phyloP scores from a whole-genome alignment of 2,888 invertebrate species.

The Campopleginae sp. region DNA sequence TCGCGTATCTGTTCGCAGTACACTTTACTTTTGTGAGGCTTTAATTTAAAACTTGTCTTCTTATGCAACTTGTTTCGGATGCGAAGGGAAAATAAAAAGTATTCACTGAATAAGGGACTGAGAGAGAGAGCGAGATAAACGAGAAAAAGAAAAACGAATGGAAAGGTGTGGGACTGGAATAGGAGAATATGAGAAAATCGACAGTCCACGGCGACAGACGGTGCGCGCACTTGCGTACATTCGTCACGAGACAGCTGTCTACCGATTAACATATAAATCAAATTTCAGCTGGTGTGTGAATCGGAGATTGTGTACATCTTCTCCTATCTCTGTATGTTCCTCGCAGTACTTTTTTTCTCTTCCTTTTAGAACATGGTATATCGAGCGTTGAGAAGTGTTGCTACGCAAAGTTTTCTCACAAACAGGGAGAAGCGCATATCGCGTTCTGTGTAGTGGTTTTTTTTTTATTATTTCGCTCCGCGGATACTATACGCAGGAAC shows the following conservation, averaged over 20 bases:
- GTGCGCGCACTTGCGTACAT: conserved; percentile 74
- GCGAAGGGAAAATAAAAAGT: background rate
- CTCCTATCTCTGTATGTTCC: background rate
- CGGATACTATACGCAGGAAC: background rate
- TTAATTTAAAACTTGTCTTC: conserved; percentile 47
- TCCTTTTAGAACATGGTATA: conserved; percentile 4
- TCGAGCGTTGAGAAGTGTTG: conserved; percentile 22
- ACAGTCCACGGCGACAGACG: conserved; percentile 45
- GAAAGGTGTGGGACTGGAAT: background rate
- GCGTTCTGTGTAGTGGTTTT: conserved; percentile 5
- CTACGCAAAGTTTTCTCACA: conserved; percentile 13
- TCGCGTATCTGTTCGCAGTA: background rate
- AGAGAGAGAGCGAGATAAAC: background rate
- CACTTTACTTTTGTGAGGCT: conserved; percentile 1
- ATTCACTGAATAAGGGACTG: background rate
- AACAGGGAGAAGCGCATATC: conserved; percentile 33
- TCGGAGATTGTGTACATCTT: conserved; percentile 25
- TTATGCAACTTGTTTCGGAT: conserved; percentile 48
- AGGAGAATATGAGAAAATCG: conserved; percentile 38
- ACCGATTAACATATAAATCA: conserved; percentile 83
- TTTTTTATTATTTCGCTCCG: conserved; percentile 2
- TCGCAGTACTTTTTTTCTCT: conserved; percentile 7
- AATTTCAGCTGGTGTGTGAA: conserved; percentile 73
- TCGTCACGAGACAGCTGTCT: conserved; percentile 75
- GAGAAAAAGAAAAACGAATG: background rate